These are phyloP conservation scores for Drosophila melanosoma DNA, from an alignment of 2,888 invertebrate genomes.

Conservation along the genomic window DNA sequence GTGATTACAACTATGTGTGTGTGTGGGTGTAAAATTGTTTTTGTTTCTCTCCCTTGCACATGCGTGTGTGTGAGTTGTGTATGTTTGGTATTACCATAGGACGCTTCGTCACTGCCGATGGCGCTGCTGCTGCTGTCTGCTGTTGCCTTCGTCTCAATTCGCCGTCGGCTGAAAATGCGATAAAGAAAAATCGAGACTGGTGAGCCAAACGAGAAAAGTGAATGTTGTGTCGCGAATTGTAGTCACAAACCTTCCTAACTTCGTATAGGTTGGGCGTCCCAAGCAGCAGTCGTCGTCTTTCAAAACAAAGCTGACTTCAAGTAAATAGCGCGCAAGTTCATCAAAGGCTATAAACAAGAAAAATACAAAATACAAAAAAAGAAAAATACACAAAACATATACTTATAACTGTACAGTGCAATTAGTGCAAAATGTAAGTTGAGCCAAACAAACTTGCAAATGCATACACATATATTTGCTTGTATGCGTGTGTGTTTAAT, in stretches of 20 bases:
- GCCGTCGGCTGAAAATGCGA: constrained; percentile 67
- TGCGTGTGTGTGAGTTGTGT: constrained; percentile 16
- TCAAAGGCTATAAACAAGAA: constrained; percentile 35
- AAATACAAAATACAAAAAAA: constrained; percentile 36
- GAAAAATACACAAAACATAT: constrained; percentile 22
- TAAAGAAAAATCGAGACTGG: constrained; percentile 79
- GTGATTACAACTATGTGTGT: constrained; percentile 6
- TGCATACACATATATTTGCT: constrained; percentile 2
- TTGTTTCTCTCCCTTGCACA: neutral
- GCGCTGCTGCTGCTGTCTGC: constrained; percentile 6
- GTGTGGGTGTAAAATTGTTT: constrained; percentile 7
- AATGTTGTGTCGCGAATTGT: constrained; percentile 74
- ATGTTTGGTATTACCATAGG: constrained; percentile 55
- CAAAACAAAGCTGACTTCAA: constrained; percentile 39
- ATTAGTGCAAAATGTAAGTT: constrained; percentile 68
- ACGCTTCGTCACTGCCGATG: constrained; percentile 41
- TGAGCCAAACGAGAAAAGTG: constrained; percentile 78
- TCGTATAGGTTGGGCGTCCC: constrained; percentile 80
- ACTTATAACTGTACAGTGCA: constrained; percentile 67
- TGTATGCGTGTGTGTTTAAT: neutral
- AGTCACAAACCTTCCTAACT: constrained; percentile 82
- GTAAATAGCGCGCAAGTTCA: constrained; percentile 42
- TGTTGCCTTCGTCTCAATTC: constrained; percentile 20
- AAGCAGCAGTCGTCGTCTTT: constrained; percentile 52
- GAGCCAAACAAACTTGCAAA: constrained; percentile 12